Base-by-base conservation (phyloP, 2,113 vertebrate genomes). In the Sturnira hondurensis region DNA sequence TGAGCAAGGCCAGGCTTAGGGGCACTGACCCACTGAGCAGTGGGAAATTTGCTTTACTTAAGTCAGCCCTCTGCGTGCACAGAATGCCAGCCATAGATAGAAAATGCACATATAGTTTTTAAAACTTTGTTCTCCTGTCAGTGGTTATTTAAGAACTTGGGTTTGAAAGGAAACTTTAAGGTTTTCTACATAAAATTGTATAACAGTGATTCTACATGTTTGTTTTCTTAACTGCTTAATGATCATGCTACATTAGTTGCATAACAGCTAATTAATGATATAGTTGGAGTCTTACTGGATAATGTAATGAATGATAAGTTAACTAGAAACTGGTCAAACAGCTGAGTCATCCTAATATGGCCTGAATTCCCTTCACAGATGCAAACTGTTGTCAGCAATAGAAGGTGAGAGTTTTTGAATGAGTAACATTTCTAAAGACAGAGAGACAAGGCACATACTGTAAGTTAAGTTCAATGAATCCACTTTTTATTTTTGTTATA, bases 401-500 rank as follows among this genome's bases (percentile, higher is more conserved):
- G 47, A 87, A 78, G 61, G 19, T 58, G 14, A 81, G 11, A 52
- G 3, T 45, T 54, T 47, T 41, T 89, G 24, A 92, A 87, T 78
- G 38, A 47, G 41, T 12, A 86, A 20, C 17, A 54, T 58, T 74
- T 94, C 13, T 86, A 74, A 84, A 94, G 43, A 41, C 36, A 76
- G 88, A 10, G 47, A 78, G 31, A 45, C 13, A 74, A 36, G 71
- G 20, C 2, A 88, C 38, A 16, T 33, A 11, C 1, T 70, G 3
- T 11, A 63, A 73, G 31, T 84, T 85, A 81, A 77, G 43, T 91
- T 81, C 65, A 80, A 54, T 71, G 47, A 78, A 74, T 74, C 20
- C 1, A 82, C 11, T 47, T 80, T 90, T 95, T 65, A 95, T 76
- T 95, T 96, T 17, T 88, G 33, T 28, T 94, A 65, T 63, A 73